phyloP scores from a whole-genome alignment of 2,888 invertebrate species.

The Nematopogon swammerdamellus region DNA sequence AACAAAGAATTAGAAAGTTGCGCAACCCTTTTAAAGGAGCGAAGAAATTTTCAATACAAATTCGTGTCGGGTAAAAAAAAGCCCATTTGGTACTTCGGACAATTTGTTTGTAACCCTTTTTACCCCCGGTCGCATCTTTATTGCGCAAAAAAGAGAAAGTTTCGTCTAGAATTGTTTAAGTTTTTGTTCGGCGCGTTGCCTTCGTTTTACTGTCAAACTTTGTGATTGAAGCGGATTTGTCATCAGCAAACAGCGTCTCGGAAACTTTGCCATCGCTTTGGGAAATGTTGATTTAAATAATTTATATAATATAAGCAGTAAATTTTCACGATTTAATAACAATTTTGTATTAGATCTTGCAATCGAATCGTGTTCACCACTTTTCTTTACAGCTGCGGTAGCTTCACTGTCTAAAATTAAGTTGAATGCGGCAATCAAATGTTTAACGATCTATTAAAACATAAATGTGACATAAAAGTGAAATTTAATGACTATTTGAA shows the following conservation, averaged over 20 bases:
- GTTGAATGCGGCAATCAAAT: slow-evolving; percentile 45
- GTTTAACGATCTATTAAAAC: slow-evolving; percentile 52
- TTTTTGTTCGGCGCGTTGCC: neutral
- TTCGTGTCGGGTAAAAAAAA: neutral
- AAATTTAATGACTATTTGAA: slow-evolving; percentile 44
- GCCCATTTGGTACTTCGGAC: slow-evolving; percentile 20
- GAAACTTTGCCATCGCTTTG: too few relatives aligned
- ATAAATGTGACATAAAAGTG: slow-evolving; percentile 51
- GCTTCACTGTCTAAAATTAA: slow-evolving; percentile 37
- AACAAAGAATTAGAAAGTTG: slow-evolving; percentile 54
- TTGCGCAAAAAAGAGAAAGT: neutral
- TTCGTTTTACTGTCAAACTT: neutral
- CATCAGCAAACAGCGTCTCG: neutral
- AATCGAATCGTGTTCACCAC: too few relatives aligned
- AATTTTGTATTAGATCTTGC: too few relatives aligned
- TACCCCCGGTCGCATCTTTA: neutral
- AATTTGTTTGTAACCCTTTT: slow-evolving; percentile 46
- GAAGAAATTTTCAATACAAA: neutral
- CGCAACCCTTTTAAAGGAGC: slow-evolving; percentile 43
- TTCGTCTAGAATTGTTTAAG: neutral
- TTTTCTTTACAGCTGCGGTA: too few relatives aligned
- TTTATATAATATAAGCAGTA: too few relatives aligned
- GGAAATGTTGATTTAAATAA: too few relatives aligned
- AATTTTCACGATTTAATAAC: too few relatives aligned
- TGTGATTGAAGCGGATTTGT: neutral